These are phyloP conservation scores for Actenoides lindsayi DNA, from an alignment of 2,113 vertebrate genomes.

Conservation along the genomic window DNA sequence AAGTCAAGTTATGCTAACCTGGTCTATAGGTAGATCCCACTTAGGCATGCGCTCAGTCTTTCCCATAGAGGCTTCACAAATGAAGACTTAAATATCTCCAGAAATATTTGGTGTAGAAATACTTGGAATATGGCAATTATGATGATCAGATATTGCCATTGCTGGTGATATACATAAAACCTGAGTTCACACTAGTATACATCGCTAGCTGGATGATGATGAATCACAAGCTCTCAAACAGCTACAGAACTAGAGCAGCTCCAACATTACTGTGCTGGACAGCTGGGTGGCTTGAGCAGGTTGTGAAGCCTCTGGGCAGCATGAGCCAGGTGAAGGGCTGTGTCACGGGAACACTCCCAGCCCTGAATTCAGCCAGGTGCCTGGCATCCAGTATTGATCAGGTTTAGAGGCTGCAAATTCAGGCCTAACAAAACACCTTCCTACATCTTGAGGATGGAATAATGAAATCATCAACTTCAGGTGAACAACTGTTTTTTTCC, in stretches of 20 bases:
- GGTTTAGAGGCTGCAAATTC: background rate
- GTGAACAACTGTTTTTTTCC: background rate
- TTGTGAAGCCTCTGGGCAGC: background rate
- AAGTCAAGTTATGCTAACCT: background rate
- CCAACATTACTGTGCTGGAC: background rate
- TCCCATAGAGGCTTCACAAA: background rate
- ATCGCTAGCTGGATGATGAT: background rate
- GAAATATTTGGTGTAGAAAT: background rate
- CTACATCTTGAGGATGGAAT: background rate
- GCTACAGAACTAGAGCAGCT: background rate
- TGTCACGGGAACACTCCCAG: background rate
- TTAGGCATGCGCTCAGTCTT: background rate
- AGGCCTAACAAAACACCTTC: background rate
- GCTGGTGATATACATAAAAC: background rate
- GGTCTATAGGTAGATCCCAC: background rate
- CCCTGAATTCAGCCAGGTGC: background rate
- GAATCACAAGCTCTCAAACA: background rate
- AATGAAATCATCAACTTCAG: background rate
- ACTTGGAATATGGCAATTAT: fast-evolving
- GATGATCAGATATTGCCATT: background rate
- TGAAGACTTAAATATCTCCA: background rate
- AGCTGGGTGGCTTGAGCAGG: background rate
- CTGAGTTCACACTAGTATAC: background rate
- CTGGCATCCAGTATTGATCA: background rate
- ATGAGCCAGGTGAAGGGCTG: background rate